phyloP scores from a whole-genome alignment of 2,797 vertebrate genomes.

The Xiphorhynchus erythropygius region DNA sequence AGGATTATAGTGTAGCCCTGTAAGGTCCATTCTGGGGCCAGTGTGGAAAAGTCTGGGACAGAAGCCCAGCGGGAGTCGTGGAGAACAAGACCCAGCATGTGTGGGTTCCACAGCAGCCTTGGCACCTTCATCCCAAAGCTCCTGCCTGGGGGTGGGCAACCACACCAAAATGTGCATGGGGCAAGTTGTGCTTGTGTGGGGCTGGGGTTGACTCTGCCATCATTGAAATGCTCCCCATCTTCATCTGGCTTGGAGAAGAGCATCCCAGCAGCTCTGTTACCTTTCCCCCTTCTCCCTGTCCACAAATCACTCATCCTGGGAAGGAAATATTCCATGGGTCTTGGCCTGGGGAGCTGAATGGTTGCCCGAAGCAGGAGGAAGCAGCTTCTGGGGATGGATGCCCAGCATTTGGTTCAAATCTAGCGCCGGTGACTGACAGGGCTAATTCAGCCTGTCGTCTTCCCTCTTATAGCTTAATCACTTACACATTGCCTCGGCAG shows the following conservation, averaged over 20 bases:
- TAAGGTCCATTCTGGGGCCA: background rate
- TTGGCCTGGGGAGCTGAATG: background rate
- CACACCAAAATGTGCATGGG: background rate
- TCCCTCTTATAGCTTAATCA: constrained; percentile 44
- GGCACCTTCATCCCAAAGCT: background rate
- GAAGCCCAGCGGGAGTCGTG: rapidly evolving
- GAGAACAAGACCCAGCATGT: background rate
- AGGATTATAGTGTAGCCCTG: rapidly evolving
- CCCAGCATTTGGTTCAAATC: constrained; percentile 58
- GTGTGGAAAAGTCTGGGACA: background rate
- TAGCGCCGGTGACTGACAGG: background rate
- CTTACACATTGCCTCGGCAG: constrained; percentile 9
- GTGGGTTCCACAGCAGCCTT: background rate
- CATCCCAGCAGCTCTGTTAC: background rate
- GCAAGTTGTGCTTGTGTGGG: background rate
- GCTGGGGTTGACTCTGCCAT: rapidly evolving
- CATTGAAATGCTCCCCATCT: rapidly evolving
- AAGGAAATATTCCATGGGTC: background rate
- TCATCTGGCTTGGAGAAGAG: background rate
- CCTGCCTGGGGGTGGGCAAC: background rate
- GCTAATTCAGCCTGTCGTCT: constrained; percentile 54
- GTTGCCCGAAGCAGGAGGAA: constrained; percentile 7
- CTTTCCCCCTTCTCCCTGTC: background rate
- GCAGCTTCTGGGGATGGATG: constrained; percentile 7
- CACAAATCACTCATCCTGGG: background rate